phyloP scores from a whole-genome alignment of 2,888 invertebrate genomes.

The Conops quadrifasciatus region DNA sequence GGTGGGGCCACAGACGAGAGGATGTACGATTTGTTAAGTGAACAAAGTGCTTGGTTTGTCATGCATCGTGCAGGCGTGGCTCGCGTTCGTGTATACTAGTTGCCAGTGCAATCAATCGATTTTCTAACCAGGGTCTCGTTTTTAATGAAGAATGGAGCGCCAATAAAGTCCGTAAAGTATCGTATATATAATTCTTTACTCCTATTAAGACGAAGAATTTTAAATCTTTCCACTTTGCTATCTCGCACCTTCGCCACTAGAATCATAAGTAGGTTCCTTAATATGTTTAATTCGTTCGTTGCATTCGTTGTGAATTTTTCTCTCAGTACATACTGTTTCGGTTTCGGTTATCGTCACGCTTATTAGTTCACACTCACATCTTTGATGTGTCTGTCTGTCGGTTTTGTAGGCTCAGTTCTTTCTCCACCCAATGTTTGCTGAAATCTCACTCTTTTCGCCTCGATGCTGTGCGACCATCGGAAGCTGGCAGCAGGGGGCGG shows the following conservation, averaged over 20 bases:
- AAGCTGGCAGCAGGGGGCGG: not conserved
- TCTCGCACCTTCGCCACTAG: too few relatives aligned
- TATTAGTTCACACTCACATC: conserved; percentile 29
- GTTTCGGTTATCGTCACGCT: conserved; percentile 33
- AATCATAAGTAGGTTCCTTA: too few relatives aligned
- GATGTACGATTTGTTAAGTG: conserved; percentile 25
- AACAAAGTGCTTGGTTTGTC: conserved; percentile 19
- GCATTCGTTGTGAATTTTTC: not conserved
- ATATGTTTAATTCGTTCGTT: not conserved
- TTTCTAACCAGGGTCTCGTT: conserved; percentile 20
- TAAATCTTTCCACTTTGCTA: too few relatives aligned
- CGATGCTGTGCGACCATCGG: too few relatives aligned
- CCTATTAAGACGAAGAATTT: too few relatives aligned
- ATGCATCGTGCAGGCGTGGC: conserved; percentile 21
- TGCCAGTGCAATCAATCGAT: conserved; percentile 29
- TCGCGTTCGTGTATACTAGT: conserved; percentile 20
- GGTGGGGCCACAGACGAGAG: conserved; percentile 29
- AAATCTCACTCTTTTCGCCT: conserved; percentile 6
- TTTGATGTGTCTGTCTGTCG: not conserved
- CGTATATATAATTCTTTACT: too few relatives aligned
- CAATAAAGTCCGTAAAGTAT: not conserved
- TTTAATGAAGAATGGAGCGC: not conserved
- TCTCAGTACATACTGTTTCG: too few relatives aligned
- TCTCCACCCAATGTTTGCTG: not conserved
- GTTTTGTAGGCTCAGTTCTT: not conserved